Conservation (phyloP, 2,113 vertebrate species). For the Ariopsis seemanni region DNA sequence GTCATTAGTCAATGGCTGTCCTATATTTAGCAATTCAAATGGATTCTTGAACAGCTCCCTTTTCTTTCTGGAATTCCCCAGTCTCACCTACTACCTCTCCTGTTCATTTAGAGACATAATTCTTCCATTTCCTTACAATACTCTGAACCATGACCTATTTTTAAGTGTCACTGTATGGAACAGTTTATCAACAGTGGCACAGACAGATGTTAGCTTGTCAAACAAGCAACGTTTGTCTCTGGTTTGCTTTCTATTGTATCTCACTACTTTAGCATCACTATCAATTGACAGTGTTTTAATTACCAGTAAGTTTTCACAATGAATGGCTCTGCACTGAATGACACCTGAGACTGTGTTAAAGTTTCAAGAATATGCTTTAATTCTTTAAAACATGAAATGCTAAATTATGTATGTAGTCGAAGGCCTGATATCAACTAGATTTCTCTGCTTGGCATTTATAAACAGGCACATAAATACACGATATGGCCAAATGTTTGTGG, state of each 20-base stretch:
- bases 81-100: conserved; percentile 2
- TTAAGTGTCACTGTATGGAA: background rate
- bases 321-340: background rate
- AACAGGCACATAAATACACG: background rate
- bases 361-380: background rate
- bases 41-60: background rate
- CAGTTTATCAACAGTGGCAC: conserved; percentile 2
- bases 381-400: conserved; percentile 30
- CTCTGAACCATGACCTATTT: background rate
- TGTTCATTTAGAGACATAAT: background rate
- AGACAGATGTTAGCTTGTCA: background rate
- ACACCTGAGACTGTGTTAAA: conserved; percentile 17
- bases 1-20: background rate
- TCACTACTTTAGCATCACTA: background rate
- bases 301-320: background rate
- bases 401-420: conserved; percentile 29
- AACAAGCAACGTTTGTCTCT: background rate
- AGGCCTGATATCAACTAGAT: background rate
- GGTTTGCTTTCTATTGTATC: background rate
- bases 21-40: background rate
- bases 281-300: conserved; percentile 11
- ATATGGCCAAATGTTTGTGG: background rate
- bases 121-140: conserved; percentile 14
- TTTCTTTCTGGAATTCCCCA: conserved; percentile 6
- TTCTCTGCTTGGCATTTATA: conserved; percentile 23